phyloP scores from a whole-genome alignment of 2,797 vertebrate species.

The Ambastaia sidthimunki region DNA sequence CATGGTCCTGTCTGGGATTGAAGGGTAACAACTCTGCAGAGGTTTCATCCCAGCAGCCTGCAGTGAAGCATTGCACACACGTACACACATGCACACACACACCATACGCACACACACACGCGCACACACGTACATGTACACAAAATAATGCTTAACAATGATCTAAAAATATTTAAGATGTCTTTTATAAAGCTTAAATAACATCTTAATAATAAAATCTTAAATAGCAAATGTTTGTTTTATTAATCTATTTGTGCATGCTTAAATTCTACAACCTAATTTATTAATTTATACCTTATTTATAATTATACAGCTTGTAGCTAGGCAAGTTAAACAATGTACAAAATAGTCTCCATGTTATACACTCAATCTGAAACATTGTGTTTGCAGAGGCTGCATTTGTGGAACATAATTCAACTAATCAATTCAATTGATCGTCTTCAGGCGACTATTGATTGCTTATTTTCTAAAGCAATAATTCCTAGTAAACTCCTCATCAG shows the following conservation, averaged over 20 bases:
- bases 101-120: conserved; percentile 47
- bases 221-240: neutral
- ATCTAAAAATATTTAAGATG: neutral
- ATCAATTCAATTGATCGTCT: conserved; percentile 22
- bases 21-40: conserved; percentile 21
- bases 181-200: neutral
- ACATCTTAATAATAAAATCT: too few relatives aligned
- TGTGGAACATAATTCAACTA: conserved; percentile 8
- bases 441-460: conserved; percentile 26
- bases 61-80: conserved; percentile 2
- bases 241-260: neutral
- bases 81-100: conserved; percentile 2
- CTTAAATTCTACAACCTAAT: too few relatives aligned
- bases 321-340: too few relatives aligned
- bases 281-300: too few relatives aligned
- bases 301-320: too few relatives aligned
- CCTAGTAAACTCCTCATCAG: conserved; percentile 36
- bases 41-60: conserved; percentile 18
- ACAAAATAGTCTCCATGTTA: neutral
- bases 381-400: neutral
- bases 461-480: conserved; percentile 30
- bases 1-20: conserved; percentile 31
- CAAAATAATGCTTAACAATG: neutral
- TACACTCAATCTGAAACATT: neutral
- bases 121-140: conserved; percentile 46